These are phyloP conservation scores for Quadroppia sp. DNA, from an alignment of 2,888 invertebrate species.

Conservation along the genomic window DNA sequence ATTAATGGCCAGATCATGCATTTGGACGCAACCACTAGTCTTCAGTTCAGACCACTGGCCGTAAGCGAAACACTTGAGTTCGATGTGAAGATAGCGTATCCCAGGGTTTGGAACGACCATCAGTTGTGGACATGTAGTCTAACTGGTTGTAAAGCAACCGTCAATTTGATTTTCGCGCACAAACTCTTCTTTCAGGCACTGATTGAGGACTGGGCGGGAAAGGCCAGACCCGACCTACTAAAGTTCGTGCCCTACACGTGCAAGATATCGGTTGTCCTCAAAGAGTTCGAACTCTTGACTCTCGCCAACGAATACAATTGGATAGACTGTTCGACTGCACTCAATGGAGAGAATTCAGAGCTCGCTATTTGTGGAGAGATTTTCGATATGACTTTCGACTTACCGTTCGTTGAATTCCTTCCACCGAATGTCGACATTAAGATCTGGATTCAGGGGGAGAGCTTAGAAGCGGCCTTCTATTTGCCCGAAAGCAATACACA, in stretches of 20 bases:
- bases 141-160: conserved; percentile 89
- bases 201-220: conserved; percentile 84
- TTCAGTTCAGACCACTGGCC: conserved; percentile 84
- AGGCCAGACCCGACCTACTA: conserved; percentile 72
- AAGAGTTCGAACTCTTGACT: conserved; percentile 91
- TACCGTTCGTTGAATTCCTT: conserved; percentile 90
- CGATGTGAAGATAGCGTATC: conserved; percentile 80
- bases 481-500: conserved; percentile 88
- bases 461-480: conserved; percentile 81
- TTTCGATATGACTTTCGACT: conserved; percentile 84
- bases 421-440: conserved; percentile 82
- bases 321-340: conserved; percentile 90
- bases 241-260: conserved; percentile 96
- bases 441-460: conserved; percentile 93
- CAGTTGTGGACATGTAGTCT: conserved; percentile 89
- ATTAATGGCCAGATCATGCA: conserved; percentile 89
- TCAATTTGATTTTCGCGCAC: conserved; percentile 86
- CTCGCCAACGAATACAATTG: conserved; percentile 95
- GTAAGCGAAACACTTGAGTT: conserved; percentile 94
- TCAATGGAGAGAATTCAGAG: conserved; percentile 56
- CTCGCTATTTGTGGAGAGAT: conserved; percentile 90
- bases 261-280: conserved; percentile 81
- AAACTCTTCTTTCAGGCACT: conserved; percentile 93
- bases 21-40: conserved; percentile 90
- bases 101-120: conserved; percentile 90